Evolutionary conservation across 53 echinoderm and acorn worm genomes (phyloP), one percentile per base, ranked within the genome.

Genomic region (Hippasteria phrygiana): DNA sequence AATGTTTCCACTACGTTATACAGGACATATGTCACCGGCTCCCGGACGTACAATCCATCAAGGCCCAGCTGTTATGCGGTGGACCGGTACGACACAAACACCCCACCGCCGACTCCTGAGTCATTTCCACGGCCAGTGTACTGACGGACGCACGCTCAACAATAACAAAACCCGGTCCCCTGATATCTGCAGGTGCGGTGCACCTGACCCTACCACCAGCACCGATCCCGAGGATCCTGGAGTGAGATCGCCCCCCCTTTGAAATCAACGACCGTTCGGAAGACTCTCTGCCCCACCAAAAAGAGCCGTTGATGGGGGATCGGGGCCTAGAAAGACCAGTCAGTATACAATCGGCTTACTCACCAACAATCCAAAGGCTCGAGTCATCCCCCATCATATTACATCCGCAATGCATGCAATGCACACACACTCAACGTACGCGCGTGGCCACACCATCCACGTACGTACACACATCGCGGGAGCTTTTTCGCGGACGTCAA

Each of bases 401-500:
- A 62, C 62, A 40, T 80, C 33, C n/a, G 81, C 32, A 22, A 37
- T 39, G 38, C 81, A 54, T 35, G 39, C 18, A 12, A 5, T 4
- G 6, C 37, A n/a, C 43, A 8, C 18, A 42, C 41, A 42, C 43
- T 29, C 42, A 41, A 24, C 80, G 63, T 62, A 62, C 41, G 13
- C 4, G 3, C 40, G 28, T 76, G 40, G 47, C 88, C 64, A 88
- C 12, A 72, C 9, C 42, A 10, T 46, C 2, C 43, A 43, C 27
- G 20, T 11, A 27, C 42, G 28, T 43, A 43, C 66, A 18, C 31
- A 66, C 42, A 28, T 83, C 80, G 80, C 80, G 80, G 80, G 80
- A 80, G 80, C 39, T 62, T 80, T 73, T 40, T 16, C 76, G 88
- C 88, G 78, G 65, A 88, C 88, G 88, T 88, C 88, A 88, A 47